These are phyloP conservation scores for Clamator glandarius DNA, from an alignment of 2,797 vertebrate genomes.

Conservation along the genomic window DNA sequence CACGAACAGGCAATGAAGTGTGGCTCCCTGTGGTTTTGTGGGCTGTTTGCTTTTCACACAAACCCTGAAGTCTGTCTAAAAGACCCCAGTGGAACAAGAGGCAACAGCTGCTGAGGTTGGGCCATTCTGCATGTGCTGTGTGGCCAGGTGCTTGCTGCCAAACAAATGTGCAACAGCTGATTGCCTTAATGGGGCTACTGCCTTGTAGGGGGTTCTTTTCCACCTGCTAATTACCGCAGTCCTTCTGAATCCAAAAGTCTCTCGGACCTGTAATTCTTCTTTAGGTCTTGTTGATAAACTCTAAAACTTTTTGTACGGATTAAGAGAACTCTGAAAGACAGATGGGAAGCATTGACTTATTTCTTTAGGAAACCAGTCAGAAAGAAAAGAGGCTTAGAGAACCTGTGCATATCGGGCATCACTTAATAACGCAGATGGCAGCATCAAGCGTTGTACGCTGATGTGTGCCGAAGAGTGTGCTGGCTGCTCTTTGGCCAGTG, in stretches of 20 bases:
- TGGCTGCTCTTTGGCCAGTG: background rate
- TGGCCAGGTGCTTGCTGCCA: background rate
- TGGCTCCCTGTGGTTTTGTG: background rate
- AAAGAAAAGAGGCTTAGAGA: background rate
- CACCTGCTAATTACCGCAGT: background rate
- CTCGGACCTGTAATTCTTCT: background rate
- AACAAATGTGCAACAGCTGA: background rate
- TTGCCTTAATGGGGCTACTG: background rate
- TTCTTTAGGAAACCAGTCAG: background rate
- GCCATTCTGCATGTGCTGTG: background rate
- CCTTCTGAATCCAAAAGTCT: background rate
- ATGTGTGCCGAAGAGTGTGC: background rate
- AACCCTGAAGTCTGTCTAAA: background rate
- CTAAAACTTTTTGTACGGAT: background rate
- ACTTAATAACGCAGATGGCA: rapidly evolving
- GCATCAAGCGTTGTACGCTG: background rate
- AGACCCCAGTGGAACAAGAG: background rate
- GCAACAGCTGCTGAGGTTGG: background rate
- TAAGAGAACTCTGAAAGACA: background rate
- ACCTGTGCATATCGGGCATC: background rate
- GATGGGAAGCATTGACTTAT: background rate
- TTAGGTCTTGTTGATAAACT: background rate
- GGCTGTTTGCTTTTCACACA: background rate
- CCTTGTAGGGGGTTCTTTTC: background rate
- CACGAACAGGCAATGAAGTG: background rate